Evolutionary conservation across 2,797 vertebrate genomes (phyloP).

Genomic region (Diplodus sargus): DNA sequence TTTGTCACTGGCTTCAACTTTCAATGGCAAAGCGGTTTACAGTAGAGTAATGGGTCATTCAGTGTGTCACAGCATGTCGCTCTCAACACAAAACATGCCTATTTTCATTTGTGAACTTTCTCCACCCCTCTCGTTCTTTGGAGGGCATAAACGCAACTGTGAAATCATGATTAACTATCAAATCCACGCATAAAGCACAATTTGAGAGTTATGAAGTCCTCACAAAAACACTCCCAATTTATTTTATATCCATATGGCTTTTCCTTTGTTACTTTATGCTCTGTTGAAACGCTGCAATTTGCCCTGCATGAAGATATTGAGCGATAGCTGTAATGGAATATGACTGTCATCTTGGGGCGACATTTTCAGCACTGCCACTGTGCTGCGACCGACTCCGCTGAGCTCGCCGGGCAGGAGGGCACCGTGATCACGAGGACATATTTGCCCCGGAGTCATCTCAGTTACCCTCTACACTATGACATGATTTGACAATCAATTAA

Average conservation of each 20-base stretch:
- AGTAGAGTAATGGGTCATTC: conserved; percentile 80
- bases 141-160: conserved; percentile 37
- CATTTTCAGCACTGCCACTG: conserved; percentile 82
- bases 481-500: conserved; percentile 86
- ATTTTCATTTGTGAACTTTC: conserved; percentile 63
- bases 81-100: conserved; percentile 74
- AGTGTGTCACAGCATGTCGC: conserved; percentile 77
- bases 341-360: conserved; percentile 79
- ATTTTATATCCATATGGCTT: conserved; percentile 69
- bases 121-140: conserved; percentile 20
- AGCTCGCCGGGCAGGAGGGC: conserved; percentile 75
- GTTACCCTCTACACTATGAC: conserved; percentile 76
- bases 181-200: conserved; percentile 51
- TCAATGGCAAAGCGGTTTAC: conserved; percentile 80
- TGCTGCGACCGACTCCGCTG: conserved; percentile 77
- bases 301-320: conserved; percentile 82
- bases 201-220: conserved; percentile 46
- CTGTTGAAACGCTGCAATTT: conserved; percentile 79
- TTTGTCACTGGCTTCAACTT: conserved; percentile 74
- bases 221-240: conserved; percentile 47
- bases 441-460: conserved; percentile 84
- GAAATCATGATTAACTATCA: conserved; percentile 54
- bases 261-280: conserved; percentile 75
- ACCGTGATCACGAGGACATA: conserved; percentile 72
- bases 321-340: conserved; percentile 83